These are phyloP conservation scores for Siniperca knerii DNA, from an alignment of 2,113 vertebrate genomes.

Conservation along the genomic window DNA sequence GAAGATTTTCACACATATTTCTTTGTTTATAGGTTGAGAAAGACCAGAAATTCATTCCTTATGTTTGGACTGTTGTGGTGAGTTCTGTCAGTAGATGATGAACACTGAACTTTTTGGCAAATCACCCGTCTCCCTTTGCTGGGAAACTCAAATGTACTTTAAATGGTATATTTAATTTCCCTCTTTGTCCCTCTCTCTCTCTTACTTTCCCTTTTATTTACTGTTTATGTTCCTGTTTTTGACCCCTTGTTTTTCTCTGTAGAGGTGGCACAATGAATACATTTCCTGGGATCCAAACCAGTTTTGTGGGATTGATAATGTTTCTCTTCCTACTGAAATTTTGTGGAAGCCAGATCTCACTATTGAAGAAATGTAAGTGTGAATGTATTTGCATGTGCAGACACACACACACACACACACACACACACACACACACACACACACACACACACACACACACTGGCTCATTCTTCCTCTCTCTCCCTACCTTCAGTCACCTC, in stretches of 20 bases:
- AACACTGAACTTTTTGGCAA: too few species aligned
- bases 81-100: constrained; percentile 22
- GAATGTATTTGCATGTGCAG: not conserved
- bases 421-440: not conserved
- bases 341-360: constrained; percentile 75
- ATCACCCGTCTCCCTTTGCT: not conserved
- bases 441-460: not conserved
- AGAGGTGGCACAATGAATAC: constrained; percentile 76
- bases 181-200: not conserved
- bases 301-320: constrained; percentile 72
- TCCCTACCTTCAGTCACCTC: too few species aligned
- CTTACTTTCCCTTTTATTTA: not conserved
- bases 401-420: not conserved
- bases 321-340: constrained; percentile 64
- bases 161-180: not conserved
- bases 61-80: constrained; percentile 65
- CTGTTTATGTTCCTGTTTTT: not conserved
- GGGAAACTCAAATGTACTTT: not conserved
- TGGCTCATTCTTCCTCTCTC: too few species aligned
- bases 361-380: constrained; percentile 70
- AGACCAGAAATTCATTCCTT: constrained; percentile 76
- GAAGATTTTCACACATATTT: not conserved
- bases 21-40: constrained; percentile 67
- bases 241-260: not conserved
- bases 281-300: constrained; percentile 75